phyloP scores from a whole-genome alignment of 2,113 vertebrate genomes.

The Potamarius usumacintae region DNA sequence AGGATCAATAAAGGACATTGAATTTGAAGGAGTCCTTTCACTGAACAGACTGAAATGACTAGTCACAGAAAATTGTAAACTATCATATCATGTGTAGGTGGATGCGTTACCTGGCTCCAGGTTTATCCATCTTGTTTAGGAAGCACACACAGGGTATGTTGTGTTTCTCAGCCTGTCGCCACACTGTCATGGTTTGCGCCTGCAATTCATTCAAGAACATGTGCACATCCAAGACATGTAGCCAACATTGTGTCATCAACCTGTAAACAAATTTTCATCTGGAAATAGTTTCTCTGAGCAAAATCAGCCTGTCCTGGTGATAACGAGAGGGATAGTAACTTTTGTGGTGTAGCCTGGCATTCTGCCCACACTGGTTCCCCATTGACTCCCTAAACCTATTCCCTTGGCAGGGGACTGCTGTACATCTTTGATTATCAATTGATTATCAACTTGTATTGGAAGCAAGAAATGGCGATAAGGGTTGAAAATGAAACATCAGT shows the following conservation, averaged over 20 bases:
- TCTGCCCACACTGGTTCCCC: constrained; percentile 67
- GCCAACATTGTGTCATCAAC: no score
- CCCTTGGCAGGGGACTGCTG: no score
- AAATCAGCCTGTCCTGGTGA: constrained; percentile 8
- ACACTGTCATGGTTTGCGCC: constrained; percentile 96
- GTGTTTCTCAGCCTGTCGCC: constrained; percentile 94
- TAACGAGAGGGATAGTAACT: no score
- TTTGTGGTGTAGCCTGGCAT: no score
- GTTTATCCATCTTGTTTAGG: constrained; percentile 98
- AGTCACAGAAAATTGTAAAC: background rate
- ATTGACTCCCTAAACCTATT: background rate
- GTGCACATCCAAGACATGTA: background rate
- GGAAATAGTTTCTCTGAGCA: no score
- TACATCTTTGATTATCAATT: no score
- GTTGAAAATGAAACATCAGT: no score
- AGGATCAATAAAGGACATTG: background rate
- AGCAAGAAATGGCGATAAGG: no score
- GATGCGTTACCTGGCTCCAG: constrained; percentile 80
- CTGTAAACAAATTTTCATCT: no score
- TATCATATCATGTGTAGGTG: no score
- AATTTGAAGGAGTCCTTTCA: background rate
- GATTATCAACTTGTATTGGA: no score
- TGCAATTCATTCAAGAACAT: constrained; percentile 56
- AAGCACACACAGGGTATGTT: constrained; percentile 91
- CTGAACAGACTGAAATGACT: background rate